Percentiles rank a stretch among this genome's conserved stretches.
These are phyloP conservation scores for Argyrosomus japonicus DNA, from an alignment of 2,113 vertebrate genomes.

Conservation along the genomic window DNA sequence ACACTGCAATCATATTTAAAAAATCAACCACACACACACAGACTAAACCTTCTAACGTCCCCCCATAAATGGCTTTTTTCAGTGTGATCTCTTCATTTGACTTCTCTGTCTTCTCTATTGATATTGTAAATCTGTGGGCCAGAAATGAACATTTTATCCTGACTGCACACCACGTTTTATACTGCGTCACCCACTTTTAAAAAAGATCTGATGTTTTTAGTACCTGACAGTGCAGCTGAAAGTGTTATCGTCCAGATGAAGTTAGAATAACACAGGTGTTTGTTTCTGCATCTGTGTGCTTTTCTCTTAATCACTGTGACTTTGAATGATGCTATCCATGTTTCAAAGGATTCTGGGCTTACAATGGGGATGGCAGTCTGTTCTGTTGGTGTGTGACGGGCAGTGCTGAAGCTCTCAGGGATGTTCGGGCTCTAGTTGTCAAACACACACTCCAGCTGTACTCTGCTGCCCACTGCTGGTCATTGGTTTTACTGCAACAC, in stretches of 20 bases:
- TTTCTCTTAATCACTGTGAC: slow-evolving; percentile 46
- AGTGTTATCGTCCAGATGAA: slow-evolving; percentile 7
- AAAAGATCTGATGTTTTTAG: slow-evolving; percentile 12
- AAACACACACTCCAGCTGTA: slow-evolving; percentile 71
- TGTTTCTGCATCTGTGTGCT: slow-evolving; percentile 49
- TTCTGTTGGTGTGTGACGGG: slow-evolving; percentile 63
- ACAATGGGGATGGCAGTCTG: slow-evolving; percentile 68
- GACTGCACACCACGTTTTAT: slow-evolving; percentile 27
- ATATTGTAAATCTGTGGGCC: slow-evolving; percentile 9
- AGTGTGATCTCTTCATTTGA: slow-evolving; percentile 35
- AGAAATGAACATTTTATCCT: slow-evolving; percentile 34
- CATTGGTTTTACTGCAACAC: slow-evolving; percentile 89
- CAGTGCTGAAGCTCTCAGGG: slow-evolving; percentile 68
- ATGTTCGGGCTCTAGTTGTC: slow-evolving; percentile 71
- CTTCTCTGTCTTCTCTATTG: slow-evolving; percentile 17
- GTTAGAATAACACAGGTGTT: slow-evolving; percentile 10
- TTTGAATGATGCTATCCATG: slow-evolving; percentile 57
- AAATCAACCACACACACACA: background rate
- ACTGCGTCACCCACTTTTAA: background rate
- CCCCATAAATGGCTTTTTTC: slow-evolving; percentile 47
- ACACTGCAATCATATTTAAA: slow-evolving; percentile 19
- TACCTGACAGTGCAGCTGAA: slow-evolving; percentile 33
- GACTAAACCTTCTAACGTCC: slow-evolving; percentile 19
- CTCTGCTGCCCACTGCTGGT: slow-evolving; percentile 71
- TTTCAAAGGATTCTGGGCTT: slow-evolving; percentile 79